Evolutionary conservation across 2,113 vertebrate genomes (phyloP), one percentile per base, ranked within the genome.

Genomic region (Colistium nudipinnis): DNA sequence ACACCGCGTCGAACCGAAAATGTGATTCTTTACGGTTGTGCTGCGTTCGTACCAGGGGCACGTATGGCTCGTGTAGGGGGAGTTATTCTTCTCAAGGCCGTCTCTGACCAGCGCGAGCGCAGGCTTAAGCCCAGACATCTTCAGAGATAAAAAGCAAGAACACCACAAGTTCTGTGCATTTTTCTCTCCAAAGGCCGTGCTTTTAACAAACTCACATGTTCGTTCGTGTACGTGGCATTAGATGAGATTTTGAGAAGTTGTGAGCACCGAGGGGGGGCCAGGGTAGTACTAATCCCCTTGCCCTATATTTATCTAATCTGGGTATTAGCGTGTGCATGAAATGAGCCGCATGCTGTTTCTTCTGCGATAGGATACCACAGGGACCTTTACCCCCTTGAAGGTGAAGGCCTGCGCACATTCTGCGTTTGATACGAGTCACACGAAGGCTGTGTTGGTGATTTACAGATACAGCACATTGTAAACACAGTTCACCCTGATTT

Each of bases 241-340:
- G 85, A 74, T 52, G 61, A 73, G 83, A 80, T 68, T 85, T 82
- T 77, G 27, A 68, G 22, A 82, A 82, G 79, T 89, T 87, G 74
- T 83, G 78, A 74, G 74, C 69, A 66, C 44, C 64, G 74, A 62
- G 78, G 69, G 68, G 80, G 81, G 72, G 62, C 41, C 63, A 81
- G 65, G 70, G 54, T 82, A 65, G 62, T 54, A 47, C 62, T 89
- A 91, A 93, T 90, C 88, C 78, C 49, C 41, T 70, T 90, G 85
- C 68, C 84, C 87, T 89, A 83, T 78, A 87, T 90, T 88, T 91
- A 76, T 88, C 78, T 91, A 90, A 91, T 90, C 82, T 87, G 66
- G 47, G 77, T 79, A 53, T 84, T 89, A 87, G 83, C 76, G 66
- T 74, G 62, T 63, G 39, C 59, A 63, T 86, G 49, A 72, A 85